Percentiles rank a stretch among this genome's conserved stretches.
Conservation (phyloP, 2,888 invertebrate genomes). For the Ophion slaviceki region DNA sequence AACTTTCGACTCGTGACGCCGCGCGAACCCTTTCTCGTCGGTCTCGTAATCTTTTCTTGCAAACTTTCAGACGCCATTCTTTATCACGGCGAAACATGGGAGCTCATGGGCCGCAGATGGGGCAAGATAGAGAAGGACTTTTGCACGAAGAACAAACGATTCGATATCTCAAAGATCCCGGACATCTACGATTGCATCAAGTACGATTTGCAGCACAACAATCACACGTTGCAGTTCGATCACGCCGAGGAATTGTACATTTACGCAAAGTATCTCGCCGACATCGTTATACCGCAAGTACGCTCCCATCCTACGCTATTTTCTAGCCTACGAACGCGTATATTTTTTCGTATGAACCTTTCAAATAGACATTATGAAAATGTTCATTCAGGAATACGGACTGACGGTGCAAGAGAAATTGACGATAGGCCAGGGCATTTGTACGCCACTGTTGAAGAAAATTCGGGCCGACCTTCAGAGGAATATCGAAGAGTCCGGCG, state of each 20-base stretch:
- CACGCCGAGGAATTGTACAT: constrained; percentile 96
- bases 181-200: constrained; percentile 99
- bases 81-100: constrained; percentile 99
- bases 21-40: not conserved
- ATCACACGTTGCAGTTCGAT: constrained; percentile 96
- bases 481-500: constrained; percentile 95
- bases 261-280: constrained; percentile 98
- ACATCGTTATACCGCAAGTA: constrained; percentile 99
- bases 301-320: not conserved
- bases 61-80: constrained; percentile 90
- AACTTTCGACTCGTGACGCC: not conserved
- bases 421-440: constrained; percentile 98
- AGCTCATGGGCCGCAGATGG: constrained; percentile 98
- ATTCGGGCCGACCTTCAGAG: constrained; percentile 97
- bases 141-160: constrained; percentile 94
- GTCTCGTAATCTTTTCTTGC: not conserved
- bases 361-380: not conserved
- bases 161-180: constrained; percentile 99
- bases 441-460: constrained; percentile 97
- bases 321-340: not conserved
- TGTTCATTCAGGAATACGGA: constrained; percentile 91
- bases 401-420: constrained; percentile 97
- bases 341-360: not conserved
- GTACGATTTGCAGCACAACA: constrained; percentile 99
- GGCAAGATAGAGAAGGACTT: constrained; percentile 99